These are phyloP conservation scores for Stigmatopora nigra DNA, from an alignment of 2,113 vertebrate species.

Conservation along the genomic window DNA sequence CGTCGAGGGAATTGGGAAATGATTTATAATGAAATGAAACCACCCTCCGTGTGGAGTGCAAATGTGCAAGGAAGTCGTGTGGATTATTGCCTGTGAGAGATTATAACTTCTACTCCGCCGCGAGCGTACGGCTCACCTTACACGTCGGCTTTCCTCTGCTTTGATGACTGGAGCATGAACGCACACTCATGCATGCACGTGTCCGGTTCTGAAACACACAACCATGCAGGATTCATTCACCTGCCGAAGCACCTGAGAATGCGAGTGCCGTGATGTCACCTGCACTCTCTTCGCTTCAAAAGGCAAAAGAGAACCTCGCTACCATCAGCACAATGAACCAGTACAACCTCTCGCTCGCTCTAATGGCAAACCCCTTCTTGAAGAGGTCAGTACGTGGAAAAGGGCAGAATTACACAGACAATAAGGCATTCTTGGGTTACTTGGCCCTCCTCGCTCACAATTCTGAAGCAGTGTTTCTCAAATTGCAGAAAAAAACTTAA, in stretches of 20 bases:
- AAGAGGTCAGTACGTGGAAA: constrained; percentile 37
- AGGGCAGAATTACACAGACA: constrained; percentile 44
- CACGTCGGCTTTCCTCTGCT: constrained; percentile 53
- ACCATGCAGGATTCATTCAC: constrained; percentile 51
- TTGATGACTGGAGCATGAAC: constrained; percentile 49
- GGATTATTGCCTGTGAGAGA: constrained; percentile 55
- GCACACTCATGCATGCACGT: constrained; percentile 16
- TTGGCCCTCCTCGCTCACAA: constrained; percentile 36
- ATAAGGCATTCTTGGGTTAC: constrained; percentile 49
- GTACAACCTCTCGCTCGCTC: constrained; percentile 38
- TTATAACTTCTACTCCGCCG: constrained; percentile 47
- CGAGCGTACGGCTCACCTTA: constrained; percentile 62
- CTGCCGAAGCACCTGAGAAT: constrained; percentile 65
- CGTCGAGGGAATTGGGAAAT: constrained; percentile 30
- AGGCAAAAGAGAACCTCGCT: constrained; percentile 43
- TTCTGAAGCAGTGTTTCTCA: constrained; percentile 2
- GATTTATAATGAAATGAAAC: constrained; percentile 31
- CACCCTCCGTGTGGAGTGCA: constrained; percentile 26
- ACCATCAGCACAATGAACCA: constrained; percentile 44
- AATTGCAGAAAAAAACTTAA: background rate
- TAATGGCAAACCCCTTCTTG: constrained; percentile 42
- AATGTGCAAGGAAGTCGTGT: constrained; percentile 24
- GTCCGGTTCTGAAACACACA: constrained; percentile 24
- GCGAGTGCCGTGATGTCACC: constrained; percentile 57
- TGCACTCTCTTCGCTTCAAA: constrained; percentile 62